Evolutionary conservation across 1,140 invertebrate species (phyloP), one percentile per base, ranked within the genome.

Genomic region (Cephus cinctus): DNA sequence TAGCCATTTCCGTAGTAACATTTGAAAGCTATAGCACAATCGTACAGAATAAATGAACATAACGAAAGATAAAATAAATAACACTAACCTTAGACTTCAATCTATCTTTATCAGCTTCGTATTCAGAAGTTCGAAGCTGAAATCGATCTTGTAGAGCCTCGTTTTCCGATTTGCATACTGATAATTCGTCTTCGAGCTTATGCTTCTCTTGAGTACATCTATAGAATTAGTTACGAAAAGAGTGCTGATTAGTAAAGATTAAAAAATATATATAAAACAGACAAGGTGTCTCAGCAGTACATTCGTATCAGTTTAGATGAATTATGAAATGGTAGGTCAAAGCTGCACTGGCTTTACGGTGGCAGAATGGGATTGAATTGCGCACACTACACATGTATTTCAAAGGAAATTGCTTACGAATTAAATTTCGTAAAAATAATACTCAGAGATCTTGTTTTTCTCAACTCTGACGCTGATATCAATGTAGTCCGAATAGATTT

Each of bases 161-260:
- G 15, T 64, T 64, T 40, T 65, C 59, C 2, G 49, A 39, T 25
- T 56, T 35, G 11, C 50, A 46, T 21, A 56, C 53, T 5, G 34
- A 47, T 5, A 66, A 11, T 12, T 52, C 30, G 9, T 56, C 39
- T 25, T 66, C 60, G 2, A 57, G 43, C 27, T 57, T 47, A 11
- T 59, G 36, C 43, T 45, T 61, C 12, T 55, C 57, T 20, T 59
- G 52, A 0, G 55, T 57, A 19, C 52, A 64, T 27, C 67, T 69
- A 18, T 36, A 8, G 34, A 14, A 15, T 4, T 2, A n/a, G n/a
- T n/a, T n/a, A n/a, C n/a, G n/a, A n/a, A n/a, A n/a, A n/a, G n/a
- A n/a, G 30, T 14, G 27, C 43, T 44, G 23, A 30, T 18, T 45
- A 23, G 4, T 2, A 16, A 40, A 8, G 4, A 23, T 49, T 21